phyloP scores from a whole-genome alignment of 1,140 invertebrate species.

The Neuroterus valhalla region DNA sequence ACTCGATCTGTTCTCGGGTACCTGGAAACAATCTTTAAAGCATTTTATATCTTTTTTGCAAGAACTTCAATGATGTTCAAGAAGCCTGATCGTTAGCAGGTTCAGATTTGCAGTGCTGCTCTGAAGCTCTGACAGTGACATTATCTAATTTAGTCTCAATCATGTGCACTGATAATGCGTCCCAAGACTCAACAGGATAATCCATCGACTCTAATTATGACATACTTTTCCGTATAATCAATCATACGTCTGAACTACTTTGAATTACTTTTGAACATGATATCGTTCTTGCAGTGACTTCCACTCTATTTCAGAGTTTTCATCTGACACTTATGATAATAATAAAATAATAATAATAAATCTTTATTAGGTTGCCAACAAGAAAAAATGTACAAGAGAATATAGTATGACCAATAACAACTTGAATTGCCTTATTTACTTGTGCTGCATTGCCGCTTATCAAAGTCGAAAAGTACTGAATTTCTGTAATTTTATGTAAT shows the following conservation, averaged over 20 bases:
- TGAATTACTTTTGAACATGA: slow-evolving; percentile 45
- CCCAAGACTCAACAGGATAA: slow-evolving; percentile 43
- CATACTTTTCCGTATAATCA: slow-evolving; percentile 43
- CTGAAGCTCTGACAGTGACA: slow-evolving; percentile 41
- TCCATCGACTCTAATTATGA: slow-evolving; percentile 38
- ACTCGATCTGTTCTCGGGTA: slow-evolving; percentile 10
- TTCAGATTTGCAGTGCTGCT: slow-evolving; percentile 15
- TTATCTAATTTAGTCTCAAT: slow-evolving; percentile 42
- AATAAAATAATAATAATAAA: too few relatives aligned
- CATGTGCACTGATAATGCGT: slow-evolving; percentile 45
- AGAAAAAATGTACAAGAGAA: too few relatives aligned
- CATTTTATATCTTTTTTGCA: slow-evolving; percentile 37
- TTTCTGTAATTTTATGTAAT: slow-evolving; percentile 39
- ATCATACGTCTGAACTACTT: slow-evolving; percentile 44
- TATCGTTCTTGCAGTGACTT: slow-evolving; percentile 45
- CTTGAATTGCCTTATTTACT: slow-evolving; percentile 43
- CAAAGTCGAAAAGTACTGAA: slow-evolving; percentile 39
- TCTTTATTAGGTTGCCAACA: too few relatives aligned
- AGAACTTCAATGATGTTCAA: slow-evolving; percentile 37
- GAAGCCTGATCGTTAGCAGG: background rate
- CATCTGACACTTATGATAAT: slow-evolving; percentile 41
- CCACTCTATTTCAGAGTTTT: slow-evolving; percentile 51
- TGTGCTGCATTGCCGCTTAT: slow-evolving; percentile 41
- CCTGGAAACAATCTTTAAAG: slow-evolving; percentile 41
- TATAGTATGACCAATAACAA: too few relatives aligned